These are phyloP conservation scores for Cyprinodon brontotheroides DNA, from an alignment of 2,113 vertebrate species.

Conservation along the genomic window DNA sequence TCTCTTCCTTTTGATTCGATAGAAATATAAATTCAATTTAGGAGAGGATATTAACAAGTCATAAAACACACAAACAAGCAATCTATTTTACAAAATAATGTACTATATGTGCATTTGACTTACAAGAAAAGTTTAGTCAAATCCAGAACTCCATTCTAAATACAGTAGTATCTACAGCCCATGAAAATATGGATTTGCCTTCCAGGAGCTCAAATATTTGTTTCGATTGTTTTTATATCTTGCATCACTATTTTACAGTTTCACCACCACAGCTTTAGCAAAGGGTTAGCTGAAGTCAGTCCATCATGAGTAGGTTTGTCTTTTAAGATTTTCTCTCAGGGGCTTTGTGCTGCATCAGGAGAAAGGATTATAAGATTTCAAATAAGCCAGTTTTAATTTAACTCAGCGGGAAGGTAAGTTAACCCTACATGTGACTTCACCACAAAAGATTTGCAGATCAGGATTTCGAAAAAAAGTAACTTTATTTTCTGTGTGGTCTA, in stretches of 20 bases:
- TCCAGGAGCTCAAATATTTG: background rate
- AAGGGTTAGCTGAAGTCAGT: background rate
- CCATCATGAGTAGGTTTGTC: background rate
- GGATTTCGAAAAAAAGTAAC: background rate
- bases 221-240: slow-evolving; percentile 13
- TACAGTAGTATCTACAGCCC: background rate
- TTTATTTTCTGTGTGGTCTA: background rate
- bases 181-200: background rate
- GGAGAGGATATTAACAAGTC: background rate
- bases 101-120: background rate
- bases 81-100: background rate
- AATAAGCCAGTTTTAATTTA: slow-evolving; percentile 33
- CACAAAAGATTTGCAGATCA: background rate
- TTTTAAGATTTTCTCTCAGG: background rate
- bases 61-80: background rate
- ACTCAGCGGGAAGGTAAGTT: slow-evolving; percentile 33
- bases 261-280: background rate
- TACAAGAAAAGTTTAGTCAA: background rate
- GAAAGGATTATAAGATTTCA: slow-evolving; percentile 17
- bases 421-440: background rate
- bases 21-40: background rate
- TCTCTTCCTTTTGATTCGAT: background rate
- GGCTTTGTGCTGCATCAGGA: slow-evolving; percentile 7
- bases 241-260: slow-evolving; percentile 7
- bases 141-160: background rate